Conservation (phyloP, 2,797 vertebrate species). For the Spea hammondii region DNA sequence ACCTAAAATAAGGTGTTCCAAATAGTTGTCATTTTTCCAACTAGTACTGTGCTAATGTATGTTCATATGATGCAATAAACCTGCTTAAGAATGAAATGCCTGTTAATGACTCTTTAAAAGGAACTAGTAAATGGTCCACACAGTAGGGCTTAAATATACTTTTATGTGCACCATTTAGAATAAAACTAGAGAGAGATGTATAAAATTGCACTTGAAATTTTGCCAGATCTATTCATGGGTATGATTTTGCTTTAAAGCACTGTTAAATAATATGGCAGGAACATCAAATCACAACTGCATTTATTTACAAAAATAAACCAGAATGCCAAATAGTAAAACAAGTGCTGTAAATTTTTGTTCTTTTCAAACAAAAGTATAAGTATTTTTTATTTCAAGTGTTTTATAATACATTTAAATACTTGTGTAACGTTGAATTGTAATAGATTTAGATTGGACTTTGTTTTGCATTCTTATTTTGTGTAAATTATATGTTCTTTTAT, state of each 20-base stretch:
- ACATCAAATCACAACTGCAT: conserved; percentile 16
- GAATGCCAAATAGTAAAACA: conserved; percentile 37
- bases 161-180: conserved; percentile 25
- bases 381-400: background rate
- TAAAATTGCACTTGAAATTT: conserved; percentile 27
- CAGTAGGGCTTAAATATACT: conserved; percentile 19
- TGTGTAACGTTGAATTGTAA: too few species aligned
- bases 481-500: too few species aligned
- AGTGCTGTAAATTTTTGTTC: conserved; percentile 12
- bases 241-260: conserved; percentile 25
- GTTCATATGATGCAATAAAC: conserved; percentile 20
- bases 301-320: conserved; percentile 27
- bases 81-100: conserved; percentile 22
- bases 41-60: conserved; percentile 23
- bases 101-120: conserved; percentile 31
- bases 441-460: too few species aligned
- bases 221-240: conserved; percentile 18
- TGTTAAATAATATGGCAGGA: conserved; percentile 34
- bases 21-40: background rate
- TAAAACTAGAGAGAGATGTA: conserved; percentile 6
- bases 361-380: background rate
- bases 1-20: background rate
- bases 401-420: too few species aligned
- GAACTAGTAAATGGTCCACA: conserved; percentile 20
- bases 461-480: too few species aligned